phyloP scores from a whole-genome alignment of 2,888 invertebrate genomes.

The Metalampra italica region DNA sequence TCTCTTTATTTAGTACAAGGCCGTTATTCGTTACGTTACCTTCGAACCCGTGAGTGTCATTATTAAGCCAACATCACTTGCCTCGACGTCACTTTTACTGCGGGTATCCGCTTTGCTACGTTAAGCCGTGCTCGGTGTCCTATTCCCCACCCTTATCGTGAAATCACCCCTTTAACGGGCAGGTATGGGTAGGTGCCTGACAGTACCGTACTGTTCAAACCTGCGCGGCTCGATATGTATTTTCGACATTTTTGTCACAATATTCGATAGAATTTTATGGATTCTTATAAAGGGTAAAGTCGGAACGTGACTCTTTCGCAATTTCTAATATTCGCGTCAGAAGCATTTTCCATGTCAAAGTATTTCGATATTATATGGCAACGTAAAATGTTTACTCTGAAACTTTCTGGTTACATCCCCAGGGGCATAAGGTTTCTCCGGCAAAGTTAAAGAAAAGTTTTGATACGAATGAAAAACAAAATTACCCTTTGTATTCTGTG shows the following conservation, averaged over 20 bases:
- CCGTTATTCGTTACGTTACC: conserved; percentile 18
- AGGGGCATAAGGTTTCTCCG: background rate
- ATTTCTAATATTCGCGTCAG: conserved; percentile 2
- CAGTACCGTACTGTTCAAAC: conserved; percentile 7
- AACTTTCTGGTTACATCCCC: background rate
- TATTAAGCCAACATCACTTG: conserved; percentile 36
- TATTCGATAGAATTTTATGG: conserved; percentile 4
- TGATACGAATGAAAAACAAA: background rate
- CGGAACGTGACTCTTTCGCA: conserved; percentile 4
- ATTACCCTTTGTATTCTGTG: conserved; percentile 1
- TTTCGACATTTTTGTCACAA: conserved; percentile 6
- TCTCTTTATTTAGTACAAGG: conserved; percentile 16
- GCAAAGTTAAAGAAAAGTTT: background rate
- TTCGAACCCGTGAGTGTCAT: conserved; percentile 27
- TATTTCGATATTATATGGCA: conserved; percentile 4
- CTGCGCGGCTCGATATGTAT: conserved; percentile 7
- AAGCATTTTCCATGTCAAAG: conserved; percentile 8
- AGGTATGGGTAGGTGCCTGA: no score
- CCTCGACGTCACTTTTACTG: conserved; percentile 48
- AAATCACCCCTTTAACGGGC: conserved; percentile 30
- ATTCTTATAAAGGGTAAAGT: background rate
- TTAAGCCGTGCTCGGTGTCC: conserved; percentile 35
- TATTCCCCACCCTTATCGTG: conserved; percentile 36
- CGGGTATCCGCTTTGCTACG: conserved; percentile 42
- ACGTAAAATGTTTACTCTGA: conserved; percentile 5